These are phyloP conservation scores for Pterophyllum scalare DNA, from an alignment of 2,113 vertebrate species.

Conservation along the genomic window DNA sequence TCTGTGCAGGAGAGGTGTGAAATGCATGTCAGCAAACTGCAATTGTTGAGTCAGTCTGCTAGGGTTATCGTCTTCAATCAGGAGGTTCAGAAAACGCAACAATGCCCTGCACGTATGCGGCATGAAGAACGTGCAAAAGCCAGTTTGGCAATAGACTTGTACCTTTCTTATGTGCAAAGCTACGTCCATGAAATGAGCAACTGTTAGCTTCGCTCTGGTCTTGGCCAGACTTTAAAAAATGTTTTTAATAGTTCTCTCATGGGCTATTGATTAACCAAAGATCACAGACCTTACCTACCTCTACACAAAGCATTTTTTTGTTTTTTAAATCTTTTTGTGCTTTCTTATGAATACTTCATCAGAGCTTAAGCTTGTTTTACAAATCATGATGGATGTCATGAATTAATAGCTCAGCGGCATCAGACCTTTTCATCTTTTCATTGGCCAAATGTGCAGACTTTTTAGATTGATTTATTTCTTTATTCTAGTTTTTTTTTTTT, in stretches of 20 bases:
- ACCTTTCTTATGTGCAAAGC: background rate
- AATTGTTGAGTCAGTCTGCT: constrained; percentile 37
- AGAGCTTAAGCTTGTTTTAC: too few species aligned
- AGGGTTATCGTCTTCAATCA: background rate
- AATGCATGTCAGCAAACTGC: constrained; percentile 52
- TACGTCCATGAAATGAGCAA: background rate
- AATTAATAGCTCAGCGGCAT: background rate
- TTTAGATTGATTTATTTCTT: background rate
- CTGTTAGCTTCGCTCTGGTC: background rate
- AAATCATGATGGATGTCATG: background rate
- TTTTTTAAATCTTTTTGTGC: background rate
- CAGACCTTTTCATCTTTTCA: background rate
- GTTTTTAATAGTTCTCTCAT: too few species aligned
- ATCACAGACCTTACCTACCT: too few species aligned
- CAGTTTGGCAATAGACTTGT: background rate
- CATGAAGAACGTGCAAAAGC: constrained; percentile 3
- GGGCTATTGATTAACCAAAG: too few species aligned
- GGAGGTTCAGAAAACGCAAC: background rate
- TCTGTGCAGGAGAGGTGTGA: constrained; percentile 61
- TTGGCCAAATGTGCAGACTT: background rate
- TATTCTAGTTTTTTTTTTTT: background rate
- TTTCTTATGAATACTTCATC: background rate
- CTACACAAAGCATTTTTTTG: too few species aligned
- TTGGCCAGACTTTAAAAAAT: too few species aligned
- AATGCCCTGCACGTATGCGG: background rate